These are phyloP conservation scores for Aphaenogaster rudis DNA, from an alignment of 1,140 invertebrate species.

Conservation along the genomic window DNA sequence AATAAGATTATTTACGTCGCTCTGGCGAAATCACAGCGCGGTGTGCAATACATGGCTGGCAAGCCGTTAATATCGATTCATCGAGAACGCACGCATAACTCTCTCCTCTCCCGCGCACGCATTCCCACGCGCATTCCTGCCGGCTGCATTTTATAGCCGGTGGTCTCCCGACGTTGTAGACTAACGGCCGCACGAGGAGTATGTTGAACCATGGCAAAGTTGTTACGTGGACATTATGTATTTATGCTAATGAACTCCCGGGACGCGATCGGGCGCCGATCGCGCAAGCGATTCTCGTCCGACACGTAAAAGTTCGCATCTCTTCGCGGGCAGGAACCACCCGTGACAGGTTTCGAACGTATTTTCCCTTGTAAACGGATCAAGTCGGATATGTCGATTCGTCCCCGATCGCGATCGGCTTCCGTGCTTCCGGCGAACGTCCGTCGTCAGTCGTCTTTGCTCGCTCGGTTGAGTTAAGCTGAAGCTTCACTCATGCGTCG, in stretches of 20 bases:
- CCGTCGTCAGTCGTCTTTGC: slow-evolving; percentile 12
- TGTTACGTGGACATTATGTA: slow-evolving; percentile 74
- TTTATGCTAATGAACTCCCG: slow-evolving; percentile 74
- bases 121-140: slow-evolving; percentile 74
- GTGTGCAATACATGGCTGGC: neutral
- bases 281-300: neutral
- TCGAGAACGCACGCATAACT: slow-evolving; percentile 50
- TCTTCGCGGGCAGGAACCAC: neutral
- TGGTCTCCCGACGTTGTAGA: slow-evolving; percentile 25
- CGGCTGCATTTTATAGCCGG: slow-evolving; percentile 61
- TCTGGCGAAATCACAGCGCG: neutral
- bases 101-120: slow-evolving; percentile 37
- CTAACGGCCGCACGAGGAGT: slow-evolving; percentile 62
- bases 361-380: slow-evolving; percentile 27
- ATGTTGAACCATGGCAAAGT: slow-evolving; percentile 68
- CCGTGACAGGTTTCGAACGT: neutral
- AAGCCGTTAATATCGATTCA: slow-evolving; percentile 64
- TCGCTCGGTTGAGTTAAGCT: slow-evolving; percentile 32
- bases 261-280: slow-evolving; percentile 12
- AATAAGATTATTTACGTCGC: neutral
- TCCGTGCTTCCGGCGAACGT: slow-evolving; percentile 19
- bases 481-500: slow-evolving; percentile 3
- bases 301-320: neutral
- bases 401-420: slow-evolving; percentile 37
- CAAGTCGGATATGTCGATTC: slow-evolving; percentile 47